A percentile compares a stretch with the other conserved stretches of the same genome.
These are phyloP conservation scores for Sinella curviseta DNA, from an alignment of 1,140 invertebrate genomes.

Conservation along the genomic window DNA sequence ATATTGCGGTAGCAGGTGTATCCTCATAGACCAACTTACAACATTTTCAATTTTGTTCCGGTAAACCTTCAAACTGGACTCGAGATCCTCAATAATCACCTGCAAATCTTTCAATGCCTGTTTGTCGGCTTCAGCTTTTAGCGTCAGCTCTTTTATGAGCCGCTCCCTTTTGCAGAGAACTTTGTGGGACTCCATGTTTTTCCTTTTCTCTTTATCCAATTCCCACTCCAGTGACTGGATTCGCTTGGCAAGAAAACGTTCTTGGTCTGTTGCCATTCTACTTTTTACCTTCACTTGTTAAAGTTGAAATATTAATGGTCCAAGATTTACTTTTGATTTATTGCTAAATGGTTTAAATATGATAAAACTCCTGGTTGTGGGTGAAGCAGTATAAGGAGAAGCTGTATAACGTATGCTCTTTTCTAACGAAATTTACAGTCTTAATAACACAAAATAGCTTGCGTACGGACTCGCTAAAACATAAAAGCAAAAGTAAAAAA, in stretches of 20 bases:
- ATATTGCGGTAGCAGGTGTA: neutral
- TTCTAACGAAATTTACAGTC: too few species aligned
- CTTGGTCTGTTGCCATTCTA: neutral
- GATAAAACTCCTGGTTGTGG: too few species aligned
- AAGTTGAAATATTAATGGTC: neutral
- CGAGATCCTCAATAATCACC: neutral
- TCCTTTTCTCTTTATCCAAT: neutral
- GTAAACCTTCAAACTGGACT: neutral
- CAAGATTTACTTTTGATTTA: neutral
- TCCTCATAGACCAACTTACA: neutral
- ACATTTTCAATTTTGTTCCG: neutral
- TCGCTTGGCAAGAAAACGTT: neutral
- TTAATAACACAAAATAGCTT: too few species aligned
- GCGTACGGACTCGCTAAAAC: too few species aligned
- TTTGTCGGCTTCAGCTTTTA: constrained; percentile 2
- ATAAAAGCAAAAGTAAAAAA: too few species aligned
- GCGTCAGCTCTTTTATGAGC: constrained; percentile 15
- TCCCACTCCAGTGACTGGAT: neutral
- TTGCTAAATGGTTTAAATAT: too few species aligned
- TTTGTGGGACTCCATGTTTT: constrained; percentile 15
- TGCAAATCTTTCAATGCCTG: constrained; percentile 8
- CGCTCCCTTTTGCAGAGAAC: neutral
- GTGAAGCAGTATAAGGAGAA: too few species aligned
- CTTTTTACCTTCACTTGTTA: too few species aligned
- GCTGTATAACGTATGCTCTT: too few species aligned